Conservation (phyloP, 2,888 invertebrate genomes). For the Cryptus armator region DNA sequence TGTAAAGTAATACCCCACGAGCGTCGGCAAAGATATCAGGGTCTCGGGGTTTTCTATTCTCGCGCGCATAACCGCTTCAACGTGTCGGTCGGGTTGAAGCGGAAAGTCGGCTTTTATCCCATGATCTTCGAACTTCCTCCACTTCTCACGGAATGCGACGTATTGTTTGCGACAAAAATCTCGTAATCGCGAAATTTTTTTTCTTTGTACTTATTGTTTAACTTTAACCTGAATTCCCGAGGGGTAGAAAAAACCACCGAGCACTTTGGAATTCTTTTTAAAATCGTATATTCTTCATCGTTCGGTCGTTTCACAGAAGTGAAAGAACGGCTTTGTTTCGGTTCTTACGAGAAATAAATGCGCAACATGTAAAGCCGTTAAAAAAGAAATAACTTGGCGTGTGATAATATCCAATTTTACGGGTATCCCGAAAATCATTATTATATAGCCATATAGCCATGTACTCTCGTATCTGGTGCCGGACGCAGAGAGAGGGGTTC, state of each 20-base stretch:
- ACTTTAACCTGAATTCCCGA: no score
- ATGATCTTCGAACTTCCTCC: not conserved
- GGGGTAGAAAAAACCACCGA: no score
- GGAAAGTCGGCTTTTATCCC: conserved; percentile 3
- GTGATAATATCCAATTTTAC: conserved; percentile 70
- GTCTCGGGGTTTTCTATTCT: conserved; percentile 30
- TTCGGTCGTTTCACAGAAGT: no score
- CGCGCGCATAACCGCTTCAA: not conserved
- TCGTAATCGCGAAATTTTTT: no score
- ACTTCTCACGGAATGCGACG: conserved; percentile 3
- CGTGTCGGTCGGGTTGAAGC: not conserved
- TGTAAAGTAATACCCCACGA: conserved; percentile 19
- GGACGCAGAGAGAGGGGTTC: conserved; percentile 10
- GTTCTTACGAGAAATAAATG: not conserved
- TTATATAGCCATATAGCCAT: conserved; percentile 58
- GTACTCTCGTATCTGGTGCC: conserved; percentile 19
- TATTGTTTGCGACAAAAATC: no score
- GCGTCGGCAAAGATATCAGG: conserved; percentile 11
- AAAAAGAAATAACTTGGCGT: conserved; percentile 53
- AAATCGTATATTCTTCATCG: no score
- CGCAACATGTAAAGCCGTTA: conserved; percentile 1
- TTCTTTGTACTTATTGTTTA: not conserved
- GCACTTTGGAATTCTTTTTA: no score
- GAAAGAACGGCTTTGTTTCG: not conserved
- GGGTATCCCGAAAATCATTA: conserved; percentile 54